Base-by-base conservation (phyloP, 2,113 vertebrate species). In the Apodemus speciosus region DNA sequence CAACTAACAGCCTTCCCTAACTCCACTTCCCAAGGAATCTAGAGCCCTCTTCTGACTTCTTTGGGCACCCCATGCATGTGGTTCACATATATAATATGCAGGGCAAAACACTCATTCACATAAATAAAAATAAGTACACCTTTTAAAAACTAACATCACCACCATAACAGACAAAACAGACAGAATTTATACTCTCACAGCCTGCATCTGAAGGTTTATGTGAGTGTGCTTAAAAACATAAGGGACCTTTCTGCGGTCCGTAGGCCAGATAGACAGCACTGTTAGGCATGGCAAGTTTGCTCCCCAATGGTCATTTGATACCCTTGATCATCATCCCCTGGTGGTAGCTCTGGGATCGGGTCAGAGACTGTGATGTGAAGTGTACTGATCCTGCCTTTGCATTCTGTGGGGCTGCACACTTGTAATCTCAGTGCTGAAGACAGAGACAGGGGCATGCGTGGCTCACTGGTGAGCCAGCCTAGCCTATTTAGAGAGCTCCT, bases 121-220 rank as follows among this genome's bases (percentile, higher is more conserved):
- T 80, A 58, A 79, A 56, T 56, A 79, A 25, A 80, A 80, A 38
- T 38, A 38, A 58, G 58, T 38, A 80, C 23, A 56, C n/a, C 53
- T 25, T 60, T 40, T 40, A 60, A 60, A 58, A 81, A 40, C 40
- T 40, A 60, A 94, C 88, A 88, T 92, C 81, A 90, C 89, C 18
- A 66, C 43, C 56, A 90, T 56, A 80, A 62, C 13, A 92, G 64
- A 90, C 72, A 92, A 92, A 79, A 46, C 43, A 85, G 77, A 76
- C 38, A 73, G 80, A 84, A 95, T 53, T 40, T 68, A 76, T 53
- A 89, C 69, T 25, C 73, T 38, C 73, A 4, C 43, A 75, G 73
- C 4, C 56, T 75, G 68, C 13, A 88, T 58, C 79, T 91, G 76
- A 84, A 92, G 90, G 40, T 76, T 68, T 75, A 92, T 58, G 32